Evolutionary conservation across 1,140 invertebrate genomes (phyloP).

Genomic region (Nebria ingens): DNA sequence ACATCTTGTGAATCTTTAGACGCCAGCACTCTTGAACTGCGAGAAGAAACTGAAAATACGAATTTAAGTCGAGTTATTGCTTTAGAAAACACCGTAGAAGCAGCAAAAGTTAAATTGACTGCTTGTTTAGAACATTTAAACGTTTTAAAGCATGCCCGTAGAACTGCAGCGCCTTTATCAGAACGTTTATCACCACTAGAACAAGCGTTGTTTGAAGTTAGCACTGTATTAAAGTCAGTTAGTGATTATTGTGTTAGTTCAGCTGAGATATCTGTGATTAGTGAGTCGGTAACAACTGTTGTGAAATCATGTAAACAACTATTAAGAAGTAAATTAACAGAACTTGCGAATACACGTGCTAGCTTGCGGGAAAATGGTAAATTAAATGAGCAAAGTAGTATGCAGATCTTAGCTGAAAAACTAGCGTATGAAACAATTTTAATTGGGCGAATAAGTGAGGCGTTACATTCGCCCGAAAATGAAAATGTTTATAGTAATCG

Average conservation of each 20-base stretch:
- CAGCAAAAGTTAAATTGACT: slow-evolving; percentile 27
- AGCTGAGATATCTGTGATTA: slow-evolving; percentile 36
- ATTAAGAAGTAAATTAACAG: slow-evolving; percentile 50
- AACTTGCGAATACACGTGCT: slow-evolving; percentile 51
- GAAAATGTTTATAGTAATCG: slow-evolving; percentile 43
- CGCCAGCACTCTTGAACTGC: not conserved
- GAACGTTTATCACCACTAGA: slow-evolving; percentile 43
- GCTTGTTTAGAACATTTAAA: slow-evolving; percentile 25
- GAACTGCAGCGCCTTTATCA: slow-evolving; percentile 15
- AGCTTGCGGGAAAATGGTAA: slow-evolving; percentile 47
- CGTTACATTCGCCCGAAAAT: slow-evolving; percentile 32
- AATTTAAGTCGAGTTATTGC: slow-evolving; percentile 15
- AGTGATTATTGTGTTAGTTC: slow-evolving; percentile 40
- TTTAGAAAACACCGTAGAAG: slow-evolving; percentile 10
- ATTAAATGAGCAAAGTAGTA: slow-evolving; percentile 50
- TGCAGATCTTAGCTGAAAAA: slow-evolving; percentile 61
- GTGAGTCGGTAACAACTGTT: slow-evolving; percentile 47
- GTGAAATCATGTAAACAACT: slow-evolving; percentile 53
- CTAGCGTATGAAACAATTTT: slow-evolving; percentile 64
- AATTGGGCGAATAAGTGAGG: slow-evolving; percentile 36
- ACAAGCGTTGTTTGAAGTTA: slow-evolving; percentile 45
- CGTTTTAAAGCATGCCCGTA: slow-evolving; percentile 20
- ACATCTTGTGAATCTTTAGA: slow-evolving; percentile 42
- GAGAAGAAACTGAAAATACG: slow-evolving; percentile 12
- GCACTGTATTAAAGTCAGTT: slow-evolving; percentile 43